These are phyloP conservation scores for Phengaris alcon DNA, from an alignment of 2,888 invertebrate genomes.

Conservation along the genomic window DNA sequence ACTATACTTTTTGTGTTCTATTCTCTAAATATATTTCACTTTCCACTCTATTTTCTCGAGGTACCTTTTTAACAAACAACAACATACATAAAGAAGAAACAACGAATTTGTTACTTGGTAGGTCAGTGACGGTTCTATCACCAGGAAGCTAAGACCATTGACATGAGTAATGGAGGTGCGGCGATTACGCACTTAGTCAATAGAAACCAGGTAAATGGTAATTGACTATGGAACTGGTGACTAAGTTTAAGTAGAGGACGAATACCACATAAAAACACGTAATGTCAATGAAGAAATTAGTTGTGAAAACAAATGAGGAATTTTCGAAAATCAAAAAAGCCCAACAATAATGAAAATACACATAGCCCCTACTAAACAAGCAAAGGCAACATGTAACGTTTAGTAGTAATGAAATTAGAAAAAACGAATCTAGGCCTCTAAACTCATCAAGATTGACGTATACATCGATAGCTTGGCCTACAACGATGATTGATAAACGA, in stretches of 20 bases:
- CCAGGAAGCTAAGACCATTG: not conserved
- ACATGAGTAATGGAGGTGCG: slow-evolving; percentile 20
- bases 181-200: slow-evolving; percentile 10
- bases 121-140: not conserved
- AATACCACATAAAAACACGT: not conserved
- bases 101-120: not conserved
- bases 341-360: not conserved
- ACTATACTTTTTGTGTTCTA: too few species aligned
- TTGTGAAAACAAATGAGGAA: not conserved
- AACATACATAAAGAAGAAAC: not conserved
- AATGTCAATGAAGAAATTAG: not conserved
- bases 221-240: slow-evolving; percentile 14
- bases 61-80: not conserved
- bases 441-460: slow-evolving; percentile 1
- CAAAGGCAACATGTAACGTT: not conserved
- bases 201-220: slow-evolving; percentile 4
- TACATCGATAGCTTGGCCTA: slow-evolving; percentile 16
- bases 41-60: too few species aligned
- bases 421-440: slow-evolving; percentile 4
- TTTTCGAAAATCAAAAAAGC: not conserved
- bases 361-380: not conserved
- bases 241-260: not conserved
- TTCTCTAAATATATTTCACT: too few species aligned
- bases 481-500: not conserved
- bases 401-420: not conserved